phyloP scores from a whole-genome alignment of 2,797 vertebrate species.

The Phyllotis vaccarum region DNA sequence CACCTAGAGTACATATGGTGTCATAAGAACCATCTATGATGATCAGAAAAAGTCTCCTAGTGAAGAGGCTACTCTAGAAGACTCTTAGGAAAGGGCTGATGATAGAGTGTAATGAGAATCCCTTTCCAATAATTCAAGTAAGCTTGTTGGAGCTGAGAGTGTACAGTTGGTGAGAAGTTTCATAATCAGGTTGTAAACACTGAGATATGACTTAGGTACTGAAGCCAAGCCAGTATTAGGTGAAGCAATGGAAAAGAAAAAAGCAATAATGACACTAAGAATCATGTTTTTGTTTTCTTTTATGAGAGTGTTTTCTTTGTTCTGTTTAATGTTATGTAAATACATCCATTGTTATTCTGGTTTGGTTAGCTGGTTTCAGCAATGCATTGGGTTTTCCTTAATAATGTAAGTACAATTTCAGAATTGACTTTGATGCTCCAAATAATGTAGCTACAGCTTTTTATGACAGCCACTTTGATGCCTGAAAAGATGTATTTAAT shows the following conservation, averaged over 20 bases:
- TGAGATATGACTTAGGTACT: neutral
- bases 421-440: neutral
- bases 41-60: neutral
- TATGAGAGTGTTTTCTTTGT: constrained; percentile 34
- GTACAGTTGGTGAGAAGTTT: neutral
- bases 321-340: neutral
- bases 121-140: neutral
- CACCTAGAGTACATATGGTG: neutral
- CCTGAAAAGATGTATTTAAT: neutral
- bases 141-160: neutral
- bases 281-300: neutral
- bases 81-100: neutral
- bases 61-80: neutral
- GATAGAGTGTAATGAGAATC: neutral
- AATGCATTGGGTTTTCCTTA: neutral
- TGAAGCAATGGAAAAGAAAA: constrained; percentile 16
- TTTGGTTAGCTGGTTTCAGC: neutral
- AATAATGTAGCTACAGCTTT: neutral
- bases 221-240: neutral
- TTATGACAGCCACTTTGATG: neutral
- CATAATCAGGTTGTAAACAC: neutral
- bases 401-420: constrained; percentile 20
- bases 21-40: neutral
- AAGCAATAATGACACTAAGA: constrained; percentile 31
- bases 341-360: neutral